Evolutionary conservation across 2,888 invertebrate genomes (phyloP).

Genomic region (Nephrotoma guestfalica): DNA sequence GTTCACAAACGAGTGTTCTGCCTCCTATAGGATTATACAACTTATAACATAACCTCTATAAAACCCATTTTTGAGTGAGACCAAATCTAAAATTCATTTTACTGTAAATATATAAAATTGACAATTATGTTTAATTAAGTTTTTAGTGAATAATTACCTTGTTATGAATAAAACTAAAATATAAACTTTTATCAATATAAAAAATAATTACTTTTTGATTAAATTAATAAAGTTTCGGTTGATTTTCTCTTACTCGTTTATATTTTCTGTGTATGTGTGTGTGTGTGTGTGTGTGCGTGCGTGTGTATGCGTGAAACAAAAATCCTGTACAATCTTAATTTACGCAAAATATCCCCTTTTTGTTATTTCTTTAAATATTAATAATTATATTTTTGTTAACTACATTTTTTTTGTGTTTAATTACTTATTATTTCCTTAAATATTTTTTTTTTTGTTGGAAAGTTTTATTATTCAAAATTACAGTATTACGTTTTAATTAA

Average conservation of each 20-base stretch:
- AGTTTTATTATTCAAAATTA: not conserved
- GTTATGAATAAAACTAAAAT: not conserved
- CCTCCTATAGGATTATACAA: no score
- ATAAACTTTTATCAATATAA: not conserved
- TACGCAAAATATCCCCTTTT: not conserved
- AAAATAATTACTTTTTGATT: not conserved
- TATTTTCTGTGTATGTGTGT: not conserved
- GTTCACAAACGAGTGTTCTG: no score
- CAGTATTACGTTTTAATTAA: not conserved
- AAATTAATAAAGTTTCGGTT: not conserved
- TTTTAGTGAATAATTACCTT: not conserved
- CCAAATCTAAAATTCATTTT: not conserved
- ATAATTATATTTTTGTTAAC: not conserved
- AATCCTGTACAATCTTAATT: not conserved
- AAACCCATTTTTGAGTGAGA: not conserved
- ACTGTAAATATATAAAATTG: not conserved
- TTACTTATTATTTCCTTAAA: not conserved
- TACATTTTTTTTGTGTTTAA: not conserved
- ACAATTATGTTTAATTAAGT: not conserved
- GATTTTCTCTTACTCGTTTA: not conserved
- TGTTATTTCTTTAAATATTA: not conserved
- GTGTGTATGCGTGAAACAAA: not conserved
- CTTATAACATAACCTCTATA: no score
- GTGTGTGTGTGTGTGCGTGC: no score
- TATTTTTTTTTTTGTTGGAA: not conserved